Evolutionary conservation across 2,113 vertebrate genomes (phyloP).

Genomic region (Motacilla tschutschensis): DNA sequence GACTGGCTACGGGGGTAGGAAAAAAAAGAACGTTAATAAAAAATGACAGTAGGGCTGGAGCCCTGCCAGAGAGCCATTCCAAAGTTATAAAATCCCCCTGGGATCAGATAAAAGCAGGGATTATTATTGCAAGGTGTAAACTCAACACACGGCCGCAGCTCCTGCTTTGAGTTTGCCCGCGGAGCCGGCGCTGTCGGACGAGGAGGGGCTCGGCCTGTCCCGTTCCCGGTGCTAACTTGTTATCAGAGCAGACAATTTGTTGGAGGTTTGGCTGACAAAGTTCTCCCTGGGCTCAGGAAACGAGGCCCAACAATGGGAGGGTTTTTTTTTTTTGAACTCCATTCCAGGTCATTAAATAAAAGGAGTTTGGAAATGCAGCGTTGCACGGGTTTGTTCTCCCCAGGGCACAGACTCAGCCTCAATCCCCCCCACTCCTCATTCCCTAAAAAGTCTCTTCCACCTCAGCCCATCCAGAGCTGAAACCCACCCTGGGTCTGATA

Average conservation of each 20-base stretch:
- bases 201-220: conserved; percentile 14
- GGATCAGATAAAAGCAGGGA: conserved; percentile 67
- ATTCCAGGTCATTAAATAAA: background rate
- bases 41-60: conserved; percentile 64
- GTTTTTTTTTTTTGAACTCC: background rate
- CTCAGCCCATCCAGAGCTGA: background rate
- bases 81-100: conserved; percentile 64
- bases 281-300: background rate
- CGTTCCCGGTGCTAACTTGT: background rate
- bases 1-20: background rate
- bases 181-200: conserved; percentile 7
- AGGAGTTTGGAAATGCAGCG: rapidly evolving
- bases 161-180: conserved; percentile 63
- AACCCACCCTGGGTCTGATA: background rate
- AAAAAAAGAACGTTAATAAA: conserved; percentile 58
- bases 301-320: background rate
- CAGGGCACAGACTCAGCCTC: background rate
- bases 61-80: conserved; percentile 55
- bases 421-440: background rate
- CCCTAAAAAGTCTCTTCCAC: background rate
- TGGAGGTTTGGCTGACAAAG: background rate
- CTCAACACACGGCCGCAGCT: conserved; percentile 56
- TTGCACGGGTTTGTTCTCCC: background rate
- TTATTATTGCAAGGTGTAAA: conserved; percentile 72
- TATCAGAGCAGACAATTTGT: conserved; percentile 44